Conservation (phyloP, 2,888 invertebrate genomes). For the Chrysomela aeneicollis region DNA sequence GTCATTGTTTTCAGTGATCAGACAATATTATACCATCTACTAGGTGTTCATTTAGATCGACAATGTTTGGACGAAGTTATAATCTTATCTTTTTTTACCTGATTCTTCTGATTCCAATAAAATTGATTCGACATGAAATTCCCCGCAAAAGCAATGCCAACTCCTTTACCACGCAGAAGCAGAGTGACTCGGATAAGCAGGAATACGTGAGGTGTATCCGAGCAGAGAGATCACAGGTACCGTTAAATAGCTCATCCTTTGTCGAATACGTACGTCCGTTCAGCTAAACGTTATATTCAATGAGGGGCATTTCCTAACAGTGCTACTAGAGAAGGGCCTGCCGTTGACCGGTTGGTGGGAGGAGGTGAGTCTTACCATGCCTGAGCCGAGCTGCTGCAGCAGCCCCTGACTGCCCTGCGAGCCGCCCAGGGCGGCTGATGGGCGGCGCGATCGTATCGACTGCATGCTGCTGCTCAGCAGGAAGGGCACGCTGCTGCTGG, state of each 20-base stretch:
- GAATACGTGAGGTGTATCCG: background rate
- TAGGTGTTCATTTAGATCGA: too few relatives aligned
- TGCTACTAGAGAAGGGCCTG: conserved; percentile 65
- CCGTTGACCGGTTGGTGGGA: conserved; percentile 63
- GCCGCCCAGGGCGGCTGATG: conserved; percentile 75
- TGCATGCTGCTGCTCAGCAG: conserved; percentile 82
- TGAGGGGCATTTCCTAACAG: conserved; percentile 79
- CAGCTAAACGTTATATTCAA: conserved; percentile 76
- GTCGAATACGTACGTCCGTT: conserved; percentile 58
- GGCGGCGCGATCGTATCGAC: conserved; percentile 78
- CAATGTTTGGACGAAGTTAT: too few relatives aligned
- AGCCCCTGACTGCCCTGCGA: conserved; percentile 72
- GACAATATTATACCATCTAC: too few relatives aligned
- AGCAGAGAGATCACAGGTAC: background rate
- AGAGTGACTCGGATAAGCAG: too few relatives aligned
- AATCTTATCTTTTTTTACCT: too few relatives aligned
- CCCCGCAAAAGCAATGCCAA: too few relatives aligned
- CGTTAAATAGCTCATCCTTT: conserved; percentile 15
- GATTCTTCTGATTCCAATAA: too few relatives aligned
- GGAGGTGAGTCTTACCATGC: conserved; percentile 89
- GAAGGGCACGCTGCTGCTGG: conserved; percentile 87
- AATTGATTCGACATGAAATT: too few relatives aligned
- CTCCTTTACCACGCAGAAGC: too few relatives aligned
- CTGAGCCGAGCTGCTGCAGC: conserved; percentile 88
- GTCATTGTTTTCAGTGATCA: too few relatives aligned